These are phyloP conservation scores for Drosophila aff. DNA, from an alignment of 1,140 invertebrate genomes.

Conservation along the genomic window DNA sequence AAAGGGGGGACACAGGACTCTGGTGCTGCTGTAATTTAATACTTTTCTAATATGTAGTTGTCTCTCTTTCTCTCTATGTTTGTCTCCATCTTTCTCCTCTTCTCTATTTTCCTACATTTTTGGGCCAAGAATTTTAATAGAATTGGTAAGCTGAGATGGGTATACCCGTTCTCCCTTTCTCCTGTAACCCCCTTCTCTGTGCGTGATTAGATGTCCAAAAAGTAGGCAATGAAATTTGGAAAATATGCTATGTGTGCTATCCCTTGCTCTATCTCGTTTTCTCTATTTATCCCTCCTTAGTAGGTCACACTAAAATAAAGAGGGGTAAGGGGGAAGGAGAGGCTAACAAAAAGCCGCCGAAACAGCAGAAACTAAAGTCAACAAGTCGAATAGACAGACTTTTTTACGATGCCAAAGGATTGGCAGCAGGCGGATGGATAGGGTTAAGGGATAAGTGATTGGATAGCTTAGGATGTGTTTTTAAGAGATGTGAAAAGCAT, in stretches of 20 bases:
- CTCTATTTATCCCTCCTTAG: background rate
- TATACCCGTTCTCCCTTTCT: background rate
- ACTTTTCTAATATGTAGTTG: slow-evolving; percentile 81
- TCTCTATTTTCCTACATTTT: slow-evolving; percentile 53
- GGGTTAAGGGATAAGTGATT: slow-evolving; percentile 42
- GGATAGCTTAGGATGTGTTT: slow-evolving; percentile 40
- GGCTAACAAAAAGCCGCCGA: slow-evolving; percentile 24
- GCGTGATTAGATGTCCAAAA: slow-evolving; percentile 71
- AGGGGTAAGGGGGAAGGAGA: too few species aligned
- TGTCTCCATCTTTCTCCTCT: slow-evolving; percentile 12
- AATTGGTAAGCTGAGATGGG: slow-evolving; percentile 77
- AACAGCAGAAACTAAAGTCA: slow-evolving; percentile 48
- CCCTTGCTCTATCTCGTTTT: slow-evolving; percentile 12
- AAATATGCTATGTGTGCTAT: slow-evolving; percentile 53
- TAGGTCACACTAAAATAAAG: slow-evolving; percentile 23
- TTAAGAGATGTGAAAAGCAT: slow-evolving; percentile 22
- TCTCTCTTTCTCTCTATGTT: slow-evolving; percentile 42
- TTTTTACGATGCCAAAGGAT: slow-evolving; percentile 37
- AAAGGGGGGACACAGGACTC: slow-evolving; percentile 8
- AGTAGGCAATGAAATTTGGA: slow-evolving; percentile 64
- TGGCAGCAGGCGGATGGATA: background rate
- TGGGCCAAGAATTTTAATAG: slow-evolving; percentile 77
- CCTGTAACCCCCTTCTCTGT: background rate
- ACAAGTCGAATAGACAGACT: slow-evolving; percentile 36
- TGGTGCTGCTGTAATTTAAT: slow-evolving; percentile 70